A percentile compares a stretch with the other conserved stretches of the same genome.
These are phyloP conservation scores for Azemiops feae DNA, from an alignment of 2,113 vertebrate genomes.

Conservation along the genomic window DNA sequence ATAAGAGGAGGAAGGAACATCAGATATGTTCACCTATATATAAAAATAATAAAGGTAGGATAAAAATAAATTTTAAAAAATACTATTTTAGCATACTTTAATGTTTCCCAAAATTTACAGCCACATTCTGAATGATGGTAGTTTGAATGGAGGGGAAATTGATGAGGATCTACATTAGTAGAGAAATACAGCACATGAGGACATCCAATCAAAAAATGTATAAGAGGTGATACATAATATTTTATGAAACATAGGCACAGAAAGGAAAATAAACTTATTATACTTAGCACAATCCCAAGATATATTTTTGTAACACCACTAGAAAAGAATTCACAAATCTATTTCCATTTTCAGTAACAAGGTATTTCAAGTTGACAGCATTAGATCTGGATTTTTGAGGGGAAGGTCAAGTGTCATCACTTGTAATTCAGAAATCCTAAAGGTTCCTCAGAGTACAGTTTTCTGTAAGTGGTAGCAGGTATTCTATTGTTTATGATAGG, in stretches of 20 bases:
- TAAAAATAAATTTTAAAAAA: not conserved
- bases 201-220: not conserved
- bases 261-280: not conserved
- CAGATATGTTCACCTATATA: not conserved
- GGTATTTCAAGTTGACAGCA: not conserved
- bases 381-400: not conserved
- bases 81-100: not conserved
- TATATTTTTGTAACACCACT: not conserved
- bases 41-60: not conserved
- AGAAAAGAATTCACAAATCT: not conserved
- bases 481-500: not conserved
- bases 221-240: not conserved
- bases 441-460: not conserved
- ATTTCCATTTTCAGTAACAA: not conserved
- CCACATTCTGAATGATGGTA: not conserved
- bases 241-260: not conserved
- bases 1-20: not conserved
- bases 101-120: not conserved
- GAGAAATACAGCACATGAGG: not conserved
- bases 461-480: not conserved
- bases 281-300: not conserved
- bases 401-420: not conserved
- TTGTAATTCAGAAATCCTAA: not conserved
- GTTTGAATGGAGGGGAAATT: not conserved
- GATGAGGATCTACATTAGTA: not conserved